Conservation (phyloP, 2,113 vertebrate species). For the Neofelis nebulosa region DNA sequence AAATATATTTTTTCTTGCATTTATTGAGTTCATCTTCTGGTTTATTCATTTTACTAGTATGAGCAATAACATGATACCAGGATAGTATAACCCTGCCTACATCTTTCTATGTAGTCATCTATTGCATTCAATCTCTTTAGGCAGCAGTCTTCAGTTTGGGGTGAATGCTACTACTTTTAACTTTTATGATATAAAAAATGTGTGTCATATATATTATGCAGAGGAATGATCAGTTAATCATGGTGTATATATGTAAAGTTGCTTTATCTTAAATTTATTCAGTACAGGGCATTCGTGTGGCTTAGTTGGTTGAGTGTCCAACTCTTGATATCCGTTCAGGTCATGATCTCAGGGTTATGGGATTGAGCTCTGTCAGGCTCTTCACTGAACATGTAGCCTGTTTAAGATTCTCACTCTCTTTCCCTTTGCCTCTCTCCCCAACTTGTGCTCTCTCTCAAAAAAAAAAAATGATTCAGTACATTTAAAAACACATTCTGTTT, state of each 20-base stretch:
- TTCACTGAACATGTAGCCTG: too few species aligned
- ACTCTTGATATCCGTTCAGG: too few species aligned
- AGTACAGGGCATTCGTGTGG: neutral
- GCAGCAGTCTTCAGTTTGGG: neutral
- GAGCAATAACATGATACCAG: neutral
- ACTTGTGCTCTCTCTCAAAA: too few species aligned
- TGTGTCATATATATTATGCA: neutral
- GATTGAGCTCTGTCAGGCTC: too few species aligned
- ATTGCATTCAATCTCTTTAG: neutral
- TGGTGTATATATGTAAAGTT: neutral
- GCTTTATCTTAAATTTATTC: neutral
- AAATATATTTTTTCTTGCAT: neutral
- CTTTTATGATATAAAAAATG: neutral
- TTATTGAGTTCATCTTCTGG: neutral
- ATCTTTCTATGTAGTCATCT: neutral
- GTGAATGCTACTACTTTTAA: neutral
- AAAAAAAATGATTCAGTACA: neutral
- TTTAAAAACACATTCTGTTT: neutral
- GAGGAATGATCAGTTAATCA: neutral
- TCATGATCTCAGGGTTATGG: too few species aligned
- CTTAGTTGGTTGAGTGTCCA: too few species aligned
- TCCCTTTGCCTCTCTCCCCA: too few species aligned
- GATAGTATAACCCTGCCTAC: neutral
- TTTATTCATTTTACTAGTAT: neutral
- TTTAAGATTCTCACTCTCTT: too few species aligned